Evolutionary conservation across 2,888 invertebrate genomes (phyloP), one percentile per base, ranked within the genome.

Genomic region (Nephrocerus scutellatus): DNA sequence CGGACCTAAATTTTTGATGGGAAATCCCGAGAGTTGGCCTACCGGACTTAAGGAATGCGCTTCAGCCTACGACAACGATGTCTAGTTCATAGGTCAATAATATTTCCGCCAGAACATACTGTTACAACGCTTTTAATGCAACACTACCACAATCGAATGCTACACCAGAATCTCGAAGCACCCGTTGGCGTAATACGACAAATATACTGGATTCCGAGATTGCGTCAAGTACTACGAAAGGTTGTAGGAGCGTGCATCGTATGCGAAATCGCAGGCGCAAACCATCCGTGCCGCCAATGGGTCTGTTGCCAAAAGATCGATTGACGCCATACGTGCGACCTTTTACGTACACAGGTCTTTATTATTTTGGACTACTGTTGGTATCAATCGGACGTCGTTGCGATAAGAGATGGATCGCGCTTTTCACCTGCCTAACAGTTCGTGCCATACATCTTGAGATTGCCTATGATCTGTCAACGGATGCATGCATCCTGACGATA

Each of bases 281-380:
- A 2, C 43, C 50, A 6, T 29, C 24, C 4, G 13, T 39, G 2
- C 50, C 52, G 5, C 7, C 46, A 8, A 51, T 52, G 50, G 46
- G 42, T 15, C 37, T 10, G 29, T 14, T 32, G 22, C 31, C 38
- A 4, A 15, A 12, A 18, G 36, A 30, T 9, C 28, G 39, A 2
- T 6, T 39, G 2, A 24, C 28, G 2, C 33, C 39, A 10, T 33
- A 18, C 3, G 30, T 34, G 5, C 18, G 39, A 4, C 46, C 42
- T 8, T 49, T 47, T 20, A 43, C 39, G 4, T 38, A 44, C 14
- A 42, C 39, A 13, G 48, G 46, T 8, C 12, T 46, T 12, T 43
- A 46, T 20, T 43, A 22, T 14, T 47, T 34, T 14, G 37, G 44
- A 6, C 41, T 44, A 4, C 8, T 44, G 7, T 12, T 19, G 1